These are phyloP conservation scores for Ptiloglossa arizonensis DNA, from an alignment of 1,140 invertebrate genomes.

Conservation along the genomic window DNA sequence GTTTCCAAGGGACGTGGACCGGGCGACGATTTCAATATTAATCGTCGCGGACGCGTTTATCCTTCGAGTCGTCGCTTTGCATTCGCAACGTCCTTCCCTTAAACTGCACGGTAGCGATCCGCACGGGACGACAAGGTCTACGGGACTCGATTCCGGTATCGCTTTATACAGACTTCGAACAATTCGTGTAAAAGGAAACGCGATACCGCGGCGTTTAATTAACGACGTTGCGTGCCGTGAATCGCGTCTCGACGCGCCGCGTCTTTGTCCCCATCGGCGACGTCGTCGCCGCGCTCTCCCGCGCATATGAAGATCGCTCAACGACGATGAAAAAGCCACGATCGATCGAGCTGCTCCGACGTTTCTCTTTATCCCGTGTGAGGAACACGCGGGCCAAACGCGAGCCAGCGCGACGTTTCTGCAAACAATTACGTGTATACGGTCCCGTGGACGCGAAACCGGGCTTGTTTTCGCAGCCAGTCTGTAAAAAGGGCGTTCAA, in stretches of 20 bases:
- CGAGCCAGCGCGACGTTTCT: background rate
- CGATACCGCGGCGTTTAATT: background rate
- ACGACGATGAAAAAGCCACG: background rate
- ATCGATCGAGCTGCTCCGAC: background rate
- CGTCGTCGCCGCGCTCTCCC: background rate
- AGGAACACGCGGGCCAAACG: background rate
- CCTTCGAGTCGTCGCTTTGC: constrained; percentile 8
- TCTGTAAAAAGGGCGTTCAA: constrained; percentile 62
- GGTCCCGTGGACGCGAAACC: background rate
- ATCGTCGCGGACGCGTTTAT: constrained; percentile 10
- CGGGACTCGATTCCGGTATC: constrained; percentile 31
- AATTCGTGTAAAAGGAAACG: background rate
- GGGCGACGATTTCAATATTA: constrained; percentile 8
- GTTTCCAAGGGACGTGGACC: background rate
- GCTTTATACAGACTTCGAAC: constrained; percentile 26
- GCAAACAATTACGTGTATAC: background rate
- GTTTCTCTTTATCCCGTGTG: background rate
- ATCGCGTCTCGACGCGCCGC: background rate
- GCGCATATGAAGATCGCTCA: background rate
- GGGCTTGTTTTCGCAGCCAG: constrained; percentile 24
- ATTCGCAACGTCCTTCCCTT: constrained; percentile 25
- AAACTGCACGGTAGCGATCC: background rate
- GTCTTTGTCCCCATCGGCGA: constrained; percentile 6
- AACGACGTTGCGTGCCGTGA: background rate
- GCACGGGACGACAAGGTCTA: constrained; percentile 13